Conservation (phyloP, 2,888 invertebrate species). For the Cerceris ruficornis region DNA sequence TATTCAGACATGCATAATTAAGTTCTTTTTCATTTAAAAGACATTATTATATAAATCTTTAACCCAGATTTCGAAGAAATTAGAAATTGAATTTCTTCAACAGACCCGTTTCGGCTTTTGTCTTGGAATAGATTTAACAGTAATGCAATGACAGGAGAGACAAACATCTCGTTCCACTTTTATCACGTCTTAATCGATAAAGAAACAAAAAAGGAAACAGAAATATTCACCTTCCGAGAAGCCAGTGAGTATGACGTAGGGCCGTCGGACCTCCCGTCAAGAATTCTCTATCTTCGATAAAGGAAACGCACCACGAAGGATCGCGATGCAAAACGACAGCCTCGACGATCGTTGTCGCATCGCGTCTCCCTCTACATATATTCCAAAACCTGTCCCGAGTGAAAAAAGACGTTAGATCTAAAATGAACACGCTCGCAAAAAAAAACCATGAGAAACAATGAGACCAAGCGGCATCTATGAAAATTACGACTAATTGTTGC, state of each 20-base stretch:
- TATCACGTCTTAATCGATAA: conserved; percentile 62
- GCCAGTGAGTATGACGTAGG: conserved; percentile 58
- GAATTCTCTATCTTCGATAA: conserved; percentile 68
- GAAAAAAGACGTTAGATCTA: conserved; percentile 31
- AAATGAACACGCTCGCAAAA: conserved; percentile 4
- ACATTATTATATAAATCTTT: too few species aligned
- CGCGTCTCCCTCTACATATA: conserved; percentile 24
- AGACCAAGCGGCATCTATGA: neutral
- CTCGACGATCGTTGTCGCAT: conserved; percentile 40
- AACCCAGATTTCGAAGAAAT: neutral
- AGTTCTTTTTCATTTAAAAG: neutral
- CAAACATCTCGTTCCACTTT: conserved; percentile 49
- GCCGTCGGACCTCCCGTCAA: conserved; percentile 71
- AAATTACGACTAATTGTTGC: conserved; percentile 15
- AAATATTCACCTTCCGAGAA: conserved; percentile 60
- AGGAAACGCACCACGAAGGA: conserved; percentile 40
- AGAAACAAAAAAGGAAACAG: conserved; percentile 43
- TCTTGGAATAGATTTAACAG: conserved; percentile 26
- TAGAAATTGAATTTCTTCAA: neutral
- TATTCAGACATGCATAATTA: too few species aligned
- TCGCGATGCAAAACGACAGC: conserved; percentile 33
- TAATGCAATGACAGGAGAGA: conserved; percentile 34
- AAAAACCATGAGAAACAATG: neutral
- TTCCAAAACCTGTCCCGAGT: conserved; percentile 40
- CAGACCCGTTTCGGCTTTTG: neutral